These are phyloP conservation scores for Manis crassicaudata DNA, from an alignment of 2,797 vertebrate species.

Conservation along the genomic window DNA sequence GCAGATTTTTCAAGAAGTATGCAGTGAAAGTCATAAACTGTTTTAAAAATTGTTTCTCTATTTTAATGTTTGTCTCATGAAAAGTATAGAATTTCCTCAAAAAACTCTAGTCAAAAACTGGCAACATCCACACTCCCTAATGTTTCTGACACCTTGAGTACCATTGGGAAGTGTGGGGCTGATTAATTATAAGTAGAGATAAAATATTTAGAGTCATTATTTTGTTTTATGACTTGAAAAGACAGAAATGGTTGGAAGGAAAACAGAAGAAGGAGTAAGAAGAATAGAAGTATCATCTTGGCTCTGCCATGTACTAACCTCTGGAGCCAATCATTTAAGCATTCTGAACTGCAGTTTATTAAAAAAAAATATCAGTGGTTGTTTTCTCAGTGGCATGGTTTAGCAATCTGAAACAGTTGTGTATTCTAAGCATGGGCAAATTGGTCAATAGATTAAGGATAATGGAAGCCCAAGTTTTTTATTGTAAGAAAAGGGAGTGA, in stretches of 20 bases:
- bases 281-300: background rate
- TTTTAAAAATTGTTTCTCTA: background rate
- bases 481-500: background rate
- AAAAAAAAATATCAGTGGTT: background rate
- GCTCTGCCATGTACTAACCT: background rate
- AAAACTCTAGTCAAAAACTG: background rate
- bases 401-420: background rate
- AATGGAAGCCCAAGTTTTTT: background rate
- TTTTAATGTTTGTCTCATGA: background rate
- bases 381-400: background rate
- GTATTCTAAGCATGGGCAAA: background rate
- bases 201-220: slow-evolving; percentile 11
- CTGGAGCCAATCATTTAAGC: background rate
- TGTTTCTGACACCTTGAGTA: background rate
- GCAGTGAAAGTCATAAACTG: background rate
- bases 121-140: background rate
- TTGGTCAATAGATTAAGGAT: background rate
- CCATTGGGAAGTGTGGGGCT: background rate
- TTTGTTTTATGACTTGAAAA: slow-evolving; percentile 25
- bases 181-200: background rate
- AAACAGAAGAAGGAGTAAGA: background rate
- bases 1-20: slow-evolving; percentile 2
- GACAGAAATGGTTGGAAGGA: background rate
- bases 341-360: background rate
- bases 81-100: background rate